Base-by-base conservation (phyloP, 2,888 invertebrate genomes). In the Dicyrtoma fusca region DNA sequence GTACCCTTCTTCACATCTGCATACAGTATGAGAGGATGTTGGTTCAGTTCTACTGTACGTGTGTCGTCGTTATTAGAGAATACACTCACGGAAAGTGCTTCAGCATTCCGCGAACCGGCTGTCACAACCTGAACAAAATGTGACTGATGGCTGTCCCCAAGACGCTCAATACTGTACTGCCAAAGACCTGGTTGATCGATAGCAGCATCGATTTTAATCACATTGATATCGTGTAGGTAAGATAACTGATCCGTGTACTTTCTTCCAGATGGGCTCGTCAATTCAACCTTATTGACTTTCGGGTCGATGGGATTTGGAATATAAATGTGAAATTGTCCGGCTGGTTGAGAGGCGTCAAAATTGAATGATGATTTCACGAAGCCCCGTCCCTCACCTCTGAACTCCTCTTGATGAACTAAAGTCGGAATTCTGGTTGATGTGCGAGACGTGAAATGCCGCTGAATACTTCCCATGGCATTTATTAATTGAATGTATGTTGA, bases 101-200 rank as follows among this genome's bases (percentile, higher is more conserved):
- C 78, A 82, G 80, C 0, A 87, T 84, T 8, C 86, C 84, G 17
- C 84, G 85, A 10, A 84, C 82, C 44, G 83, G 82, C 87, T 0
- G 88, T 88, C 79, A 86, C 84, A 0, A 88, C 87, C 83, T 88
- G 88, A 0, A 88, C 85, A 80, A 86, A 87, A 81, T 88, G 88
- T 0, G 88, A 87, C 80, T 80, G 80, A 74, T 79, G 79, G 72
- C 76, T 76, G 59, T 79, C 80, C n/a, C 79, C 79, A 47, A 80
- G 71, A 55, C 80, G 74, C 61, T 80, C 77, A 49, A 80, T 80
- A 21, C 77, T 62, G 71, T 80, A 80, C 19, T 68, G 72, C 80
- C 80, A 80, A 65, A 77, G 25, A 11, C 76, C 79, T 47, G 79
- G 78, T 65, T 79, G 74, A 62, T 81, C 77, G 70, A 80, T 80